Conservation (phyloP, 1,140 invertebrate genomes). For the Camponotus pennsylvanicus region DNA sequence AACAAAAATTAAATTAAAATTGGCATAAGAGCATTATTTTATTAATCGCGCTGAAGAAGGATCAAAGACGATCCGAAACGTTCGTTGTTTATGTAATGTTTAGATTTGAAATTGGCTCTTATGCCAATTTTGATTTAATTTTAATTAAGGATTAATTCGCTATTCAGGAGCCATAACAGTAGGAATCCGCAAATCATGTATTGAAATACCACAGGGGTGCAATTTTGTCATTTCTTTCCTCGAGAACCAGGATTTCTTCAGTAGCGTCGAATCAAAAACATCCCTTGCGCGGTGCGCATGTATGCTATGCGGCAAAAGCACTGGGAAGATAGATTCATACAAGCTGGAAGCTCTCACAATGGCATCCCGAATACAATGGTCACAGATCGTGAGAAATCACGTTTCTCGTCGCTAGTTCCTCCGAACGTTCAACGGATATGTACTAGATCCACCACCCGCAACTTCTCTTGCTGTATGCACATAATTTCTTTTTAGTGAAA, state of each 20-base stretch:
- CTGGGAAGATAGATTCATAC: constrained; percentile 36
- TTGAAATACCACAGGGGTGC: constrained; percentile 6
- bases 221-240: constrained; percentile 24
- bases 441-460: neutral
- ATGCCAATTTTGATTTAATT: too few species aligned
- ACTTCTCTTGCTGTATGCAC: neutral
- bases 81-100: too few species aligned
- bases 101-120: too few species aligned
- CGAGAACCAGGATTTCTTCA: neutral
- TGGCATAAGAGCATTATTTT: too few species aligned
- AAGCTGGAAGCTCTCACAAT: constrained; percentile 46
- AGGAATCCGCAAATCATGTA: neutral
- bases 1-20: too few species aligned
- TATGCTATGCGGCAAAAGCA: constrained; percentile 37
- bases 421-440: constrained; percentile 35
- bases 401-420: constrained; percentile 39
- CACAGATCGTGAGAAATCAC: constrained; percentile 58
- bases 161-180: neutral
- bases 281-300: constrained; percentile 13
- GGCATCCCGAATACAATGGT: constrained; percentile 46
- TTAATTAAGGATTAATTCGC: constrained; percentile 19
- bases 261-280: constrained; percentile 51
- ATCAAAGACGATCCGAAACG: too few species aligned
- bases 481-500: constrained; percentile 3
- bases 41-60: too few species aligned